Evolutionary conservation across 2,797 vertebrate species (phyloP), one percentile per base, ranked within the genome.

Genomic region (Oreochromis mossambicus): DNA sequence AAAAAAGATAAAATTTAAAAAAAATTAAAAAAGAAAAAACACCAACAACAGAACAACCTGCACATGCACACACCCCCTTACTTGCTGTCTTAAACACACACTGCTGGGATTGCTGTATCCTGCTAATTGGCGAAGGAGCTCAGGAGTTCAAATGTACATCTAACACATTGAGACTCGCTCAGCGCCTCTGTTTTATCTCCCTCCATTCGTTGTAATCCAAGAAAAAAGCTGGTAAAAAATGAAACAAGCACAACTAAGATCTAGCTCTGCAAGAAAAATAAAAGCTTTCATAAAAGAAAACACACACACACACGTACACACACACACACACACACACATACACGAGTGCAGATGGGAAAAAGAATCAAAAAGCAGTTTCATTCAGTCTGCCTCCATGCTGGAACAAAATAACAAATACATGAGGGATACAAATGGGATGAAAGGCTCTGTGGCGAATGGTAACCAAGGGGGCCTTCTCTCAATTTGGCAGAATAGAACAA

Each of bases 401-500:
- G 12, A 83, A 80, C 43, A 38, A 29, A 84, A 80, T 15, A 79
- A 86, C 21, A 85, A 87, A 85, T 43, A 83, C 21, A 46, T 68
- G 41, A 68, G 21, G 68, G 43, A 79, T 17, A 75, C 12, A 86
- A 79, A 88, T 80, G 15, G 76, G 76, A 92, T 68, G 34, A 86
- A 86, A 86, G 51, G 26, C 52, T 87, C 15, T 46, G 80, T 24
- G 58, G 81, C 78, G 34, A 70, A 50, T 77, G 41, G 77, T 82
- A 83, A 90, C 84, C 78, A 50, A 82, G 50, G 63, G 63, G 51
- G 29, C 56, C 38, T 41, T 81, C 34, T 79, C 82, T 86, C 68
- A 75, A 78, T 90, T 87, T 88, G 80, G 48, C 56, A 56, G 84
- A 92, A 94, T 88, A 90, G 11, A 87, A 48, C 75, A 95, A 85